phyloP scores from a whole-genome alignment of 2,113 vertebrate genomes.

The Hemiscyllium ocellatum region DNA sequence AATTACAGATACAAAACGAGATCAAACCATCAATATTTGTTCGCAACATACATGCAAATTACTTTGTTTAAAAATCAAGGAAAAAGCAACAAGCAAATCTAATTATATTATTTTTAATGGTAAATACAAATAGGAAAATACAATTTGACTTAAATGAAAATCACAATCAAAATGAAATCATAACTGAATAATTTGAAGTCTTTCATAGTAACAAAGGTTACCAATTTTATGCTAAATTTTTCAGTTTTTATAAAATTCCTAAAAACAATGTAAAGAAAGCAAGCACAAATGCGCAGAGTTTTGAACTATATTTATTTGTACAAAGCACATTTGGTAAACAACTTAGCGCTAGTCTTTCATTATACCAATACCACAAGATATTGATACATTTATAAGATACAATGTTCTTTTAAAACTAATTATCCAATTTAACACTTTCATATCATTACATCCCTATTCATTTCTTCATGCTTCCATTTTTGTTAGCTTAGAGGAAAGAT shows the following conservation, averaged over 20 bases:
- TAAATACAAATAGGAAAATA: constrained; percentile 35
- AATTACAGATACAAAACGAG: neutral
- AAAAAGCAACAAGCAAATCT: neutral
- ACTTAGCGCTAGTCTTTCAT: constrained; percentile 15
- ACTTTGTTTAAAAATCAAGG: neutral
- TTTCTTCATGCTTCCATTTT: constrained; percentile 27
- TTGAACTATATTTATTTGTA: constrained; percentile 30
- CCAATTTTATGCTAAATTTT: neutral
- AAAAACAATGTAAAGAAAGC: constrained; percentile 31
- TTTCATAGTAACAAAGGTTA: constrained; percentile 25
- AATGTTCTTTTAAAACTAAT: constrained; percentile 16
- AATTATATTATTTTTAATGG: constrained; percentile 35
- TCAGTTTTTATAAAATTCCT: constrained; percentile 21
- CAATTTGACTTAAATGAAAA: constrained; percentile 12
- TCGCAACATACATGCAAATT: no score
- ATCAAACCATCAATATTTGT: neutral
- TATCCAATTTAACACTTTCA: constrained; percentile 35
- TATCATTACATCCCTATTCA: constrained; percentile 17
- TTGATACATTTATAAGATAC: constrained; percentile 6
- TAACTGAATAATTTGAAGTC: constrained; percentile 22
- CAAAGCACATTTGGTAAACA: constrained; percentile 33
- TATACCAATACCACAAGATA: constrained; percentile 27
- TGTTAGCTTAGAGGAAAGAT: neutral
- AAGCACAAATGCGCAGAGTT: constrained; percentile 21
- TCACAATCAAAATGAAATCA: constrained; percentile 25